Conservation (phyloP, 2,113 vertebrate species). For the Ia io region DNA sequence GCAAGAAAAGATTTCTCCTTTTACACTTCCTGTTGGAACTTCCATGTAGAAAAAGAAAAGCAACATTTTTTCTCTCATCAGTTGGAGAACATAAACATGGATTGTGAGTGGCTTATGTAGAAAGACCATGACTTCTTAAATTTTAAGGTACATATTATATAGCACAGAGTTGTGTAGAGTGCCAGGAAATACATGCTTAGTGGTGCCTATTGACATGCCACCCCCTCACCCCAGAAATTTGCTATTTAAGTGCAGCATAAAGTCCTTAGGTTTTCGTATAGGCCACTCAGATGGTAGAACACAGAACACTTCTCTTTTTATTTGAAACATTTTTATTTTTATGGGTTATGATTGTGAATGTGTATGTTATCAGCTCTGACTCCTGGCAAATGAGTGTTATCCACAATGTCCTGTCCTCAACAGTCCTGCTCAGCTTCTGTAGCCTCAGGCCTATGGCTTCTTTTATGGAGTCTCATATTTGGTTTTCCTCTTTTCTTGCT, state of each 20-base stretch:
- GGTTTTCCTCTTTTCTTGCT: background rate
- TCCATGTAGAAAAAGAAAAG: background rate
- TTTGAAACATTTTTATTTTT: background rate
- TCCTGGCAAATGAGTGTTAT: background rate
- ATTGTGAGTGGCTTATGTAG: background rate
- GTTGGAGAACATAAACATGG: background rate
- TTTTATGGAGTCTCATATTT: background rate
- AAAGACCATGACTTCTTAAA: background rate
- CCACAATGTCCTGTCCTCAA: background rate
- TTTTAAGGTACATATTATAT: background rate
- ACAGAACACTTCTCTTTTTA: background rate
- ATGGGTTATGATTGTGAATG: background rate
- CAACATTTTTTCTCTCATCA: slow-evolving; percentile 1
- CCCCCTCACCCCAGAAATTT: background rate
- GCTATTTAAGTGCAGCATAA: background rate
- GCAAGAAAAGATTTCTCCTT: slow-evolving; percentile 58
- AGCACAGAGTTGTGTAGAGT: background rate
- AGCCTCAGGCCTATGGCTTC: background rate
- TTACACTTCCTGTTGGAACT: slow-evolving; percentile 46
- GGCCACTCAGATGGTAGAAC: background rate
- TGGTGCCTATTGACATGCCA: background rate
- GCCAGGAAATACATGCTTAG: background rate
- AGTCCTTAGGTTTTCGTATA: background rate
- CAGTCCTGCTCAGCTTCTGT: background rate
- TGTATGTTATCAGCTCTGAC: background rate